phyloP scores from a whole-genome alignment of 30 jellyfish, hydroid and myxozoan species.

The Nemopilema nomurai region DNA sequence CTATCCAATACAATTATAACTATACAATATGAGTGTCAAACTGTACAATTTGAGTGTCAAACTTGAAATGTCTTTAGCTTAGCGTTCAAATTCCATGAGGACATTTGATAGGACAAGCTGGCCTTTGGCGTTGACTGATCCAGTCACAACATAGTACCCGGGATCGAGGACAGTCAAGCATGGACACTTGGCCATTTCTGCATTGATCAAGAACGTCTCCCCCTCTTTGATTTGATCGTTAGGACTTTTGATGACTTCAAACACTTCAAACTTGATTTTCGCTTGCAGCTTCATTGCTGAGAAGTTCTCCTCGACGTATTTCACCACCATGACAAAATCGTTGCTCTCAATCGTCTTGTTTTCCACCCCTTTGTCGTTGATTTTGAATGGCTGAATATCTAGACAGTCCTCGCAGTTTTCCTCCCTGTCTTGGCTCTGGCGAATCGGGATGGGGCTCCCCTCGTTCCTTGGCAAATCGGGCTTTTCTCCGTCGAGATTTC shows the following conservation, averaged over 20 bases:
- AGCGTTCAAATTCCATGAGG: conserved; percentile 50
- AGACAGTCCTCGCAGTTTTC: conserved; percentile 46
- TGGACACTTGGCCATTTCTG: conserved; percentile 59
- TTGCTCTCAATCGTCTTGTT: conserved; percentile 43
- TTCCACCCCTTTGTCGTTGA: conserved; percentile 23
- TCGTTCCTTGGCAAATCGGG: not conserved
- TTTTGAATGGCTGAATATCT: conserved; percentile 37
- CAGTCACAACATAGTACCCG: conserved; percentile 60
- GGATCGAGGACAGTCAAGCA: conserved; percentile 61
- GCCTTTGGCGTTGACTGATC: conserved; percentile 30
- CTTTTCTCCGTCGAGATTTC: not conserved
- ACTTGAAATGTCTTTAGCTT: too few species aligned
- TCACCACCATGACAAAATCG: conserved; percentile 64
- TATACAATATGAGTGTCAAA: too few species aligned
- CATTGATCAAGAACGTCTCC: conserved; percentile 57
- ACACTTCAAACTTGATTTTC: conserved; percentile 50
- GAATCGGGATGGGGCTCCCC: not conserved
- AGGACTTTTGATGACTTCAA: conserved; percentile 58
- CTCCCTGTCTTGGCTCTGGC: conserved; percentile 22
- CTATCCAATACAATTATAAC: too few species aligned
- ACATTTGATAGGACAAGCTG: conserved; percentile 48
- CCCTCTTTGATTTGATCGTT: conserved; percentile 24
- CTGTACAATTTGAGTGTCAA: too few species aligned
- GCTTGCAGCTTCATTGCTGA: conserved; percentile 50
- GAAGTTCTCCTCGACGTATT: conserved; percentile 44